These are phyloP conservation scores for Dascillus cervinus DNA, from an alignment of 2,888 invertebrate species.

Conservation along the genomic window DNA sequence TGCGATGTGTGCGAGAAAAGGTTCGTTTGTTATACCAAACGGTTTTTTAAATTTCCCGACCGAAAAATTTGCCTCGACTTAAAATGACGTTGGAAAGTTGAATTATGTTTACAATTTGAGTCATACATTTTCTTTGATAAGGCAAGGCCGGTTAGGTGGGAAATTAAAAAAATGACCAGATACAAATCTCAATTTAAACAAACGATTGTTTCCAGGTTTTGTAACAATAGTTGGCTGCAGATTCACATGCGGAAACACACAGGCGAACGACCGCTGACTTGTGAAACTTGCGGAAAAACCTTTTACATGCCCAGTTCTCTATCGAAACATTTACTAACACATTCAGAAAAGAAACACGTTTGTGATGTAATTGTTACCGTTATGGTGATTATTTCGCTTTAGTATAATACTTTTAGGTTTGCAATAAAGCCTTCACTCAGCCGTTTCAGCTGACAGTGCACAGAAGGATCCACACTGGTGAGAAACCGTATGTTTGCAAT, in stretches of 20 bases:
- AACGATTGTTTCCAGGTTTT: conserved; percentile 10
- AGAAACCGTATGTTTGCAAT: conserved; percentile 19
- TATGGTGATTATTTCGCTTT: too few relatives aligned
- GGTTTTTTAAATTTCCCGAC: too few relatives aligned
- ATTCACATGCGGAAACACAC: conserved; percentile 14
- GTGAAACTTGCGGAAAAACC: conserved; percentile 15
- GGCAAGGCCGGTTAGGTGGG: too few relatives aligned
- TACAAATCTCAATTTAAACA: too few relatives aligned
- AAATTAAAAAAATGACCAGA: too few relatives aligned
- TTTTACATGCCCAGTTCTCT: conserved; percentile 14
- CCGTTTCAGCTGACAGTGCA: conserved; percentile 20
- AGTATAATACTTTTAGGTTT: conserved; percentile 7
- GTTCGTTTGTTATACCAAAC: too few relatives aligned
- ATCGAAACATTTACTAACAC: conserved; percentile 12
- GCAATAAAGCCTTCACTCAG: conserved; percentile 17
- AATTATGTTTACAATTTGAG: too few relatives aligned
- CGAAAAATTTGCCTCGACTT: too few relatives aligned
- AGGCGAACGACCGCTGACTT: conserved; percentile 12
- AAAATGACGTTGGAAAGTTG: too few relatives aligned
- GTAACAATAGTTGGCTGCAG: conserved; percentile 14
- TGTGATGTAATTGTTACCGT: conserved; percentile 9
- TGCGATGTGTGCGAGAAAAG: conserved; percentile 11
- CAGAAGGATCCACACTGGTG: conserved; percentile 20
- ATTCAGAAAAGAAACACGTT: conserved; percentile 11
- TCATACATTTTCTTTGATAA: too few relatives aligned